Evolutionary conservation across 2,888 invertebrate genomes (phyloP).

Genomic region (Oligia latruncula): DNA sequence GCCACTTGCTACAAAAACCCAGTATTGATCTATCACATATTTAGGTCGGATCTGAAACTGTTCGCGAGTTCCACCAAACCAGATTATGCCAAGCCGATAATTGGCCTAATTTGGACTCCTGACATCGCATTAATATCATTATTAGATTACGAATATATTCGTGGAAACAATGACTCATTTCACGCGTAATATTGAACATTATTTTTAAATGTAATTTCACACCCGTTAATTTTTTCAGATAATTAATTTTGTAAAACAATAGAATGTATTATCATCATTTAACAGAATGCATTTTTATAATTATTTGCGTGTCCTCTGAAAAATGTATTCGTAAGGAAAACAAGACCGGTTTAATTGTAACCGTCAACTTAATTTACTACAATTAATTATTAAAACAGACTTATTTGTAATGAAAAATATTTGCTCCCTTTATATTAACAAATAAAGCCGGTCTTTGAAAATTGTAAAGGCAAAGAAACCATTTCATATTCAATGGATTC

Average conservation of each 20-base stretch:
- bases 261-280: background rate
- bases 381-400: background rate
- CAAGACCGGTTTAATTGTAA: slow-evolving; percentile 26
- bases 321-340: slow-evolving; percentile 11
- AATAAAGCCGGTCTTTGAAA: background rate
- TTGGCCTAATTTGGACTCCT: slow-evolving; percentile 62
- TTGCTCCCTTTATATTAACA: background rate
- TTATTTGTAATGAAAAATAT: background rate
- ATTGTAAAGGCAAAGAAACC: background rate
- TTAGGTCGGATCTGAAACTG: slow-evolving; percentile 55
- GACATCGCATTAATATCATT: slow-evolving; percentile 45
- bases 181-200: background rate
- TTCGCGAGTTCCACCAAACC: slow-evolving; percentile 55
- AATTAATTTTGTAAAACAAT: slow-evolving; percentile 14
- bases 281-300: slow-evolving; percentile 1
- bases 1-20: slow-evolving; percentile 16
- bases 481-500: background rate
- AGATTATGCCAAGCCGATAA: slow-evolving; percentile 66
- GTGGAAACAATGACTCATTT: slow-evolving; percentile 33
- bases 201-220: background rate
- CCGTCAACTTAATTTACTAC: slow-evolving; percentile 24
- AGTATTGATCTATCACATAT: slow-evolving; percentile 60
- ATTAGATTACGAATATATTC: slow-evolving; percentile 41
- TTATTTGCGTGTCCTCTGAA: background rate
- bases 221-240: background rate